Conservation (phyloP, 2,888 invertebrate genomes). For the Drosophila picticornis region DNA sequence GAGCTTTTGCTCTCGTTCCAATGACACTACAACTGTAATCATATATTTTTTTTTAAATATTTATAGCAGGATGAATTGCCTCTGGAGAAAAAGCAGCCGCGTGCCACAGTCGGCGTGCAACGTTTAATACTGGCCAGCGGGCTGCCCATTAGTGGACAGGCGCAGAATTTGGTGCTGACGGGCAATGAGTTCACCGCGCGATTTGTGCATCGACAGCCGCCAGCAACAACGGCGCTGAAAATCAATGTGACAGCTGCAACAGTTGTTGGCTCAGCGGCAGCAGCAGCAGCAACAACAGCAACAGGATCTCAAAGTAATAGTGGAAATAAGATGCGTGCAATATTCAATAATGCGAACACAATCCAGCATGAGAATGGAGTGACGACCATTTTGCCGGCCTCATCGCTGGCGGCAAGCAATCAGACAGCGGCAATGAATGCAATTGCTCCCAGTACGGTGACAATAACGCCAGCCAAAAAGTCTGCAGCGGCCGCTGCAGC, state of each 20-base stretch:
- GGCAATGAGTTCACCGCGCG: conserved; percentile 82
- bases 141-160: conserved; percentile 76
- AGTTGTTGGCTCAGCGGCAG: conserved; percentile 34
- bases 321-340: conserved; percentile 77
- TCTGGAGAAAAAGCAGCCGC: conserved; percentile 69
- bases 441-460: conserved; percentile 82
- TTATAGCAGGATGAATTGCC: conserved; percentile 80
- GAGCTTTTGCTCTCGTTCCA: background rate
- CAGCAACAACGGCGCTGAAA: conserved; percentile 51
- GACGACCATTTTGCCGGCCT: conserved; percentile 82
- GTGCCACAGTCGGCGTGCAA: conserved; percentile 63
- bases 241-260: conserved; percentile 52
- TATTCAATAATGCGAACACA: conserved; percentile 80
- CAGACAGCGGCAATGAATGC: conserved; percentile 83
- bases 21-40: conserved; percentile 10
- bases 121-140: conserved; percentile 82
- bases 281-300: conserved; percentile 20
- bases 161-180: conserved; percentile 80
- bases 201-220: conserved; percentile 77
- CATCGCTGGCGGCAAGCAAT: conserved; percentile 79
- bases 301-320: conserved; percentile 55
- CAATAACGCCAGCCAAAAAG: conserved; percentile 80
- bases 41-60: background rate
- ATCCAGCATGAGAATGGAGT: conserved; percentile 83
- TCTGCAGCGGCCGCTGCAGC: conserved; percentile 24